Evolutionary conservation across 2,113 vertebrate species (phyloP).

Genomic region (Tursiops truncatus): DNA sequence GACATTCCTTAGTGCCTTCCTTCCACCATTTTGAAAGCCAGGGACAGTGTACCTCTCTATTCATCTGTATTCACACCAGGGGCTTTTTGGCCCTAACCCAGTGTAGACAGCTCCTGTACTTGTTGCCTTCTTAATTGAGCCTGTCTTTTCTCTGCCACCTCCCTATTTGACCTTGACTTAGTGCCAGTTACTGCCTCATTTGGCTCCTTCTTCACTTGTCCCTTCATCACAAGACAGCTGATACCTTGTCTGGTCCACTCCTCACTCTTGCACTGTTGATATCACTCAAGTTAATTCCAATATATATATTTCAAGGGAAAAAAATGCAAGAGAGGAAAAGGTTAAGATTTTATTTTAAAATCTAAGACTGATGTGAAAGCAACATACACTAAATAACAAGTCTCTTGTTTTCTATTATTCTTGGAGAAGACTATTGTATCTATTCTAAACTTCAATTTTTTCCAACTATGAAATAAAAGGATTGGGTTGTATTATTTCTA

Average conservation of each 20-base stretch:
- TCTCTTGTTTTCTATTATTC: not conserved
- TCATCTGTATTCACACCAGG: not conserved
- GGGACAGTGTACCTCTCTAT: not conserved
- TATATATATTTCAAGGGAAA: not conserved
- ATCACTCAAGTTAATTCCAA: not conserved
- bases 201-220: not conserved
- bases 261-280: not conserved
- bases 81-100: not conserved
- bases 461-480: not conserved
- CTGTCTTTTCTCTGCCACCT: not conserved
- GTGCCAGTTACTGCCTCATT: not conserved
- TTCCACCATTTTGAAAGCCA: not conserved
- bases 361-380: not conserved
- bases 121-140: not conserved
- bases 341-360: not conserved
- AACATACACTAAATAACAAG: not conserved
- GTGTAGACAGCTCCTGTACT: not conserved
- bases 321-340: not conserved
- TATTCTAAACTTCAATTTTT: not conserved
- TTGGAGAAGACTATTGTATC: not conserved
- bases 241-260: accelerated
- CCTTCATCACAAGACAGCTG: not conserved
- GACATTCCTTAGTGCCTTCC: not conserved
- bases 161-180: not conserved
- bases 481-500: not conserved